phyloP scores from a whole-genome alignment of 2,797 vertebrate species.

The Rhynchotus rufescens region DNA sequence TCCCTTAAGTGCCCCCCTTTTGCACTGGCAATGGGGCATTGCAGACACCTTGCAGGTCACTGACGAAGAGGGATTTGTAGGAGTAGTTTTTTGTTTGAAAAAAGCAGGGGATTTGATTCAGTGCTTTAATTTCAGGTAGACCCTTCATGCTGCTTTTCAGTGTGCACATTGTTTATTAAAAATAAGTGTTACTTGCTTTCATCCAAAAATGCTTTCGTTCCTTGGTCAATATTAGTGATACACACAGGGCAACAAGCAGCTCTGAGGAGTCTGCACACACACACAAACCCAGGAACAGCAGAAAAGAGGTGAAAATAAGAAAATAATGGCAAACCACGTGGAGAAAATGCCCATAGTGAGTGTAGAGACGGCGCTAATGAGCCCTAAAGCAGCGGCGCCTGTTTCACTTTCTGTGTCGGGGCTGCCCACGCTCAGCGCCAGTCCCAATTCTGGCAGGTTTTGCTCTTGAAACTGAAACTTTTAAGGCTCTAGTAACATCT shows the following conservation, averaged over 20 bases:
- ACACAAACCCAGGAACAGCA: background rate
- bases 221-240: background rate
- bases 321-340: rapidly evolving
- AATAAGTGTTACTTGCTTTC: background rate
- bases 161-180: background rate
- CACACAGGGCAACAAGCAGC: background rate
- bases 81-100: background rate
- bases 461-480: background rate
- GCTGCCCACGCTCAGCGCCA: background rate
- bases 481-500: background rate
- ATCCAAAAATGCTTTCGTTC: no score
- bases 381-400: background rate
- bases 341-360: background rate
- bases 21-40: background rate
- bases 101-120: background rate
- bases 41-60: no score
- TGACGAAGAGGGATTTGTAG: background rate
- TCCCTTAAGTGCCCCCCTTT: no score
- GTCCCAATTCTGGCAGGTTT: background rate
- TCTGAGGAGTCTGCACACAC: background rate
- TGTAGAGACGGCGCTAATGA: background rate
- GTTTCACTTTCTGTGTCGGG: background rate
- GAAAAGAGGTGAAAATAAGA: background rate
- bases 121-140: background rate
- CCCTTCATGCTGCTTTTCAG: background rate